phyloP scores from a whole-genome alignment of 2,797 vertebrate species.

The Apogon hyalosoma region DNA sequence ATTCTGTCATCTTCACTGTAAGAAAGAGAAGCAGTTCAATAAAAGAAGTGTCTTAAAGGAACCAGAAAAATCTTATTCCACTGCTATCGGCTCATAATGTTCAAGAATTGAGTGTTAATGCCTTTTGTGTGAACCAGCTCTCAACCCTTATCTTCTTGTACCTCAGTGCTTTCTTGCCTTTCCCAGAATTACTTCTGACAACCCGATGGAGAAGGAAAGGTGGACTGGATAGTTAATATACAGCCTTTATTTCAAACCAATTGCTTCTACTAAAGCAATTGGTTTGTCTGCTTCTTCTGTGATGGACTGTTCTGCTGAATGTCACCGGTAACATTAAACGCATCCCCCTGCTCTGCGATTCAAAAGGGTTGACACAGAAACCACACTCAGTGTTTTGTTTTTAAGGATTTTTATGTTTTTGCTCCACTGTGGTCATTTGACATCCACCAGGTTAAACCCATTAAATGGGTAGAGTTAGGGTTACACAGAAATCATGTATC shows the following conservation, averaged over 20 bases:
- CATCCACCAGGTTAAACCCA: too few species aligned
- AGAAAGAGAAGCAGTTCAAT: background rate
- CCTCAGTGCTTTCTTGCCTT: conserved; percentile 32
- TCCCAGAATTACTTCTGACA: conserved; percentile 32
- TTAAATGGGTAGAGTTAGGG: too few species aligned
- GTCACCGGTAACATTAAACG: conserved; percentile 33
- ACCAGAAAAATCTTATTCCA: background rate
- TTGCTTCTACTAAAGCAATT: conserved; percentile 31
- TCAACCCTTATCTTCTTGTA: conserved; percentile 33
- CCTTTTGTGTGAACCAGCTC: conserved; percentile 17
- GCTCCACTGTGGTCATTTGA: background rate
- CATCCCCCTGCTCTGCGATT: background rate
- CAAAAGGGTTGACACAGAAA: conserved; percentile 32
- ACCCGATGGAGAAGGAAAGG: conserved; percentile 25
- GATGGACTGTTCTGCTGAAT: conserved; percentile 38
- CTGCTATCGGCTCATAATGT: conserved; percentile 1
- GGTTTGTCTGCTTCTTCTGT: conserved; percentile 28
- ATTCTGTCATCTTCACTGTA: too few species aligned
- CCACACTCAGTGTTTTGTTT: conserved; percentile 18
- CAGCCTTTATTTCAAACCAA: conserved; percentile 32
- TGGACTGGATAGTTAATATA: conserved; percentile 41
- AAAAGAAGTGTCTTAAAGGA: too few species aligned
- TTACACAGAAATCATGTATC: too few species aligned
- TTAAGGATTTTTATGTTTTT: conserved; percentile 33
- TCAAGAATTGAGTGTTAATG: conserved; percentile 29